Percentiles rank a stretch among this genome's conserved stretches.
Conservation (phyloP, 2,113 vertebrate genomes). For the Rhizomys pruinosus region DNA sequence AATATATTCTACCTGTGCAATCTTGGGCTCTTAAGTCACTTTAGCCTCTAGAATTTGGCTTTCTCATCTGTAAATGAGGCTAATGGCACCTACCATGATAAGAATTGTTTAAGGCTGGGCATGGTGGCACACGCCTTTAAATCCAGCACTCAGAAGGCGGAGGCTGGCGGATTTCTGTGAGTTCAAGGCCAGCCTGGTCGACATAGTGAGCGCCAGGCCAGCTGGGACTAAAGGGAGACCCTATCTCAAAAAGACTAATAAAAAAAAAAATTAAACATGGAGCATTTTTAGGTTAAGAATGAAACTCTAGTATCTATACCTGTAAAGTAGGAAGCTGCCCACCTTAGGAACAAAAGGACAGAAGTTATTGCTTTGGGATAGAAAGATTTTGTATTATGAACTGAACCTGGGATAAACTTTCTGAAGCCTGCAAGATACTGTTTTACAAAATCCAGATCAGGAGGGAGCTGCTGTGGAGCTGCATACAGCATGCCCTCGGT, state of each 20-base stretch:
- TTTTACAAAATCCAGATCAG: constrained; percentile 59
- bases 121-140: neutral
- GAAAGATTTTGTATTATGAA: constrained; percentile 47
- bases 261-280: constrained; percentile 12
- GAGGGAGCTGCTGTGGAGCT: constrained; percentile 52
- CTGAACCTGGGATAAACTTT: constrained; percentile 36
- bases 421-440: constrained; percentile 40
- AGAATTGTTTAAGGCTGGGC: constrained; percentile 15
- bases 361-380: constrained; percentile 53
- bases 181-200: no score
- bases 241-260: no score
- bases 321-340: constrained; percentile 41
- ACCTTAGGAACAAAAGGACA: constrained; percentile 10
- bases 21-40: constrained; percentile 29
- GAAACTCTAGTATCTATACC: constrained; percentile 1
- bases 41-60: constrained; percentile 55
- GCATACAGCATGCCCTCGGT: constrained; percentile 30
- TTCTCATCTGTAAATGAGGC: constrained; percentile 43
- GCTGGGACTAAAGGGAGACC: no score
- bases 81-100: neutral
- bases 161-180: no score
- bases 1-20: constrained; percentile 18
- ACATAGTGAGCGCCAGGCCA: no score
- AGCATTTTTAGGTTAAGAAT: constrained; percentile 45
- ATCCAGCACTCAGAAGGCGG: no score